A percentile compares a stretch with the other conserved stretches of the same genome.
Conservation (phyloP, 2,113 vertebrate species). For the Amblyornis subalaris region DNA sequence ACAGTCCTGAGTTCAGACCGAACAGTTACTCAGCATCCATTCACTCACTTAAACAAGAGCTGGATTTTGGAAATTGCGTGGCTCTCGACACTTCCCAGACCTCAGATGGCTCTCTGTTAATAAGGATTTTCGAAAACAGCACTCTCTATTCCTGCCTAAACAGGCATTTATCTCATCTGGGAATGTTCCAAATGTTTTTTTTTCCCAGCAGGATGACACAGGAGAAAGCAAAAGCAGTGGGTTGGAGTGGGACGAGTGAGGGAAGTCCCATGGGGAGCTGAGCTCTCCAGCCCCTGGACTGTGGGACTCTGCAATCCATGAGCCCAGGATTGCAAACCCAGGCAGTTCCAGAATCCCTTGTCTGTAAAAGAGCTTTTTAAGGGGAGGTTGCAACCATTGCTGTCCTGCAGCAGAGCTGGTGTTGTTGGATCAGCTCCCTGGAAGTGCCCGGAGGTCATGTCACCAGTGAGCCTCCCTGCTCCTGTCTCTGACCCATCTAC, state of each 20-base stretch:
- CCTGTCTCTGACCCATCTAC: accelerated
- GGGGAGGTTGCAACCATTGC: background rate
- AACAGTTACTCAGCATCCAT: background rate
- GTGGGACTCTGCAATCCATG: background rate
- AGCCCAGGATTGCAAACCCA: accelerated
- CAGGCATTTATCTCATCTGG: background rate
- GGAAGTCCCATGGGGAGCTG: background rate
- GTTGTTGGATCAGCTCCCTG: background rate
- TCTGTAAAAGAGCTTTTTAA: background rate
- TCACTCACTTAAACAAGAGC: background rate
- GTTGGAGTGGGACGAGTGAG: accelerated
- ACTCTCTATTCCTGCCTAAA: background rate
- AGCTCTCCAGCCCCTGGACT: background rate
- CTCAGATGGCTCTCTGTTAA: background rate
- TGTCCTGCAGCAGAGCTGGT: background rate
- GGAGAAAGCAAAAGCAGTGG: background rate
- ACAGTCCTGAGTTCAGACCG: background rate
- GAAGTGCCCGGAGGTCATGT: background rate
- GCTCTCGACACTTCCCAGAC: background rate
- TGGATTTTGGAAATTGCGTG: background rate
- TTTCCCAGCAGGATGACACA: background rate
- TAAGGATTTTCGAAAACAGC: background rate
- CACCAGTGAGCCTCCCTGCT: background rate
- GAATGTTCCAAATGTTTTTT: background rate
- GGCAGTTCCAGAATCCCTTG: background rate